phyloP scores from a whole-genome alignment of 2,113 vertebrate genomes.

The Gasterosteus nipponicus region DNA sequence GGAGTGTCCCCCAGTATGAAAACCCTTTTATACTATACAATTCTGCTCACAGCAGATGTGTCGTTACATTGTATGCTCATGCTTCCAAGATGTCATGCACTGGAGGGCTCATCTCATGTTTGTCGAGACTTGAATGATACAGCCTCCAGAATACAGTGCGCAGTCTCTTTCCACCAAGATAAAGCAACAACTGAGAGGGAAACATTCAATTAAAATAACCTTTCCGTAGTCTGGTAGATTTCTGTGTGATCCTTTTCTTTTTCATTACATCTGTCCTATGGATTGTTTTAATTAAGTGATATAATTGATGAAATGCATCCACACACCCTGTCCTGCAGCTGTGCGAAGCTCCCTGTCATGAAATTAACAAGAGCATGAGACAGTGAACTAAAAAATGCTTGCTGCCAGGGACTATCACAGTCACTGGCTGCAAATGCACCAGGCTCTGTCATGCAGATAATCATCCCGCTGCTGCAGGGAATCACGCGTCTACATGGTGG shows the following conservation, averaged over 20 bases:
- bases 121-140: conserved; percentile 41
- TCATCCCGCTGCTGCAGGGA: conserved; percentile 70
- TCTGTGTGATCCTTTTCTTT: conserved; percentile 61
- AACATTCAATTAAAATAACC: conserved; percentile 74
- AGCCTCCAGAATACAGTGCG: conserved; percentile 29
- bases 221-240: conserved; percentile 65
- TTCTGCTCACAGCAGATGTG: conserved; percentile 45
- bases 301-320: conserved; percentile 79
- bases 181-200: conserved; percentile 56
- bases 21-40: conserved; percentile 49
- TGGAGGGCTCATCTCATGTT: conserved; percentile 47
- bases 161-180: conserved; percentile 27
- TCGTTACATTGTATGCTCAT: conserved; percentile 68
- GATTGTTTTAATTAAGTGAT: conserved; percentile 67
- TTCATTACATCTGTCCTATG: conserved; percentile 60
- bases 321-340: conserved; percentile 69
- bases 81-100: conserved; percentile 46
- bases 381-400: conserved; percentile 76
- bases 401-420: conserved; percentile 79
- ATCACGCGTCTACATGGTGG: conserved; percentile 53
- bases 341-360: conserved; percentile 70
- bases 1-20: conserved; percentile 14
- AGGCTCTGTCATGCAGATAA: conserved; percentile 75
- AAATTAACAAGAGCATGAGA: conserved; percentile 81
- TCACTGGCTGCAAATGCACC: conserved; percentile 72